Evolutionary conservation across 2,888 invertebrate genomes (phyloP).

Genomic region (Andricus curvator): DNA sequence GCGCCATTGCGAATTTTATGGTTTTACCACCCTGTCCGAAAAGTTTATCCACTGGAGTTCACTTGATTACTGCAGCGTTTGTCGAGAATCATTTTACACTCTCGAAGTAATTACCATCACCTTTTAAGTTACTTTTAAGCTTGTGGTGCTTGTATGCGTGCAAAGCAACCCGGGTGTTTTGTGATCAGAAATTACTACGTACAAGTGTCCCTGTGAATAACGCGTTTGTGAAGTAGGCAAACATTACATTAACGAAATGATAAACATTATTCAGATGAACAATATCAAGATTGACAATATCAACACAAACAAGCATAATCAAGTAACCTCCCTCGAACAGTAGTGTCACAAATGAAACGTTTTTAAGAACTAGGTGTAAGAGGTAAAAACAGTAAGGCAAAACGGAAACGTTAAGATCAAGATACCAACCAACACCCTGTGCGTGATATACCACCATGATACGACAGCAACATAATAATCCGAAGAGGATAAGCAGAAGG

Average conservation of each 20-base stretch:
- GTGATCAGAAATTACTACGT: slow-evolving; percentile 7
- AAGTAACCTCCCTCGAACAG: slow-evolving; percentile 70
- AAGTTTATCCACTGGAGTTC: slow-evolving; percentile 54
- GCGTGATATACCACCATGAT: slow-evolving; percentile 70
- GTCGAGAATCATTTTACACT: slow-evolving; percentile 45
- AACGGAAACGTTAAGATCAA: slow-evolving; percentile 66
- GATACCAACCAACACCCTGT: slow-evolving; percentile 76
- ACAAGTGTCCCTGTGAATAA: slow-evolving; percentile 1
- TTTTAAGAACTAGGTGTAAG: slow-evolving; percentile 58
- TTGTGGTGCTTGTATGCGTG: not conserved
- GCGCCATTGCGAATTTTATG: slow-evolving; percentile 5
- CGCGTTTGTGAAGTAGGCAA: not conserved
- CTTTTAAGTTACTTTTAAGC: slow-evolving; percentile 7
- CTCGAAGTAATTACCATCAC: slow-evolving; percentile 39
- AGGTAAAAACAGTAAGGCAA: slow-evolving; percentile 57
- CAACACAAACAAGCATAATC: slow-evolving; percentile 74
- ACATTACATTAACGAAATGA: not conserved
- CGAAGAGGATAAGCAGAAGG: not conserved
- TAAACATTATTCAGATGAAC: not conserved
- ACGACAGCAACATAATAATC: not conserved
- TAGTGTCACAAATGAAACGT: slow-evolving; percentile 56
- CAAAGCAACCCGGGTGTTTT: slow-evolving; percentile 10
- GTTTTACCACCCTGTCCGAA: slow-evolving; percentile 45
- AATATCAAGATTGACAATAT: slow-evolving; percentile 40
- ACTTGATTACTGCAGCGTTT: slow-evolving; percentile 65